Conservation (phyloP, 2,888 invertebrate genomes). For the Mythimna impura region DNA sequence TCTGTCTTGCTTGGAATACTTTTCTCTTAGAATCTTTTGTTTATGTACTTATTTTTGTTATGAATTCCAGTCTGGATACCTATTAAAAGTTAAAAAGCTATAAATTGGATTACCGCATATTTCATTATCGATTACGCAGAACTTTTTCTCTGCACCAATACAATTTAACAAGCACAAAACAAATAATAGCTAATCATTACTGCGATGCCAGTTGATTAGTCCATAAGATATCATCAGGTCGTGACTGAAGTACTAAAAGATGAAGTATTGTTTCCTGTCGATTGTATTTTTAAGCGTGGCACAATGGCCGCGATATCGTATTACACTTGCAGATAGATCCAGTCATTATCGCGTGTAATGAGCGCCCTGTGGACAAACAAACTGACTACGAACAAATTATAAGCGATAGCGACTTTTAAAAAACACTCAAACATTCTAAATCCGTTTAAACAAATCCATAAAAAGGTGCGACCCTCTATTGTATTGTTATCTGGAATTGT, state of each 20-base stretch:
- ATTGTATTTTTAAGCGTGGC: slow-evolving; percentile 62
- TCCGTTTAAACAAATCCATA: no score
- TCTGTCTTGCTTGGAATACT: slow-evolving; percentile 10
- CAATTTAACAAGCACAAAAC: slow-evolving; percentile 31
- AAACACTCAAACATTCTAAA: not conserved
- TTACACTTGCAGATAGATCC: slow-evolving; percentile 80
- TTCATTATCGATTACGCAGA: not conserved
- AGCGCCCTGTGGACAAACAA: slow-evolving; percentile 67
- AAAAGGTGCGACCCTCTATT: no score
- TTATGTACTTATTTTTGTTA: not conserved
- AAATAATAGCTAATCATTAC: slow-evolving; percentile 43
- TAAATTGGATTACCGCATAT: not conserved
- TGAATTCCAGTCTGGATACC: not conserved
- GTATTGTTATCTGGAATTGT: not conserved
- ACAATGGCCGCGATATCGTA: slow-evolving; percentile 68
- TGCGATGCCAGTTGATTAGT: slow-evolving; percentile 52
- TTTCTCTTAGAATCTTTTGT: not conserved
- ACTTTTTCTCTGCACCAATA: slow-evolving; percentile 1
- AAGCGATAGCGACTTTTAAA: slow-evolving; percentile 38
- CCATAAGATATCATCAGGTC: slow-evolving; percentile 54
- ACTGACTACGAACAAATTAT: slow-evolving; percentile 19
- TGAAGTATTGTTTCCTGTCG: slow-evolving; percentile 61
- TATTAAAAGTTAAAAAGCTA: slow-evolving; percentile 2
- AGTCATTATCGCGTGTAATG: slow-evolving; percentile 81
- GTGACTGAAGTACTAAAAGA: slow-evolving; percentile 56